Base-by-base conservation (phyloP, 2,888 invertebrate species). In the Amphipyra berbera region DNA sequence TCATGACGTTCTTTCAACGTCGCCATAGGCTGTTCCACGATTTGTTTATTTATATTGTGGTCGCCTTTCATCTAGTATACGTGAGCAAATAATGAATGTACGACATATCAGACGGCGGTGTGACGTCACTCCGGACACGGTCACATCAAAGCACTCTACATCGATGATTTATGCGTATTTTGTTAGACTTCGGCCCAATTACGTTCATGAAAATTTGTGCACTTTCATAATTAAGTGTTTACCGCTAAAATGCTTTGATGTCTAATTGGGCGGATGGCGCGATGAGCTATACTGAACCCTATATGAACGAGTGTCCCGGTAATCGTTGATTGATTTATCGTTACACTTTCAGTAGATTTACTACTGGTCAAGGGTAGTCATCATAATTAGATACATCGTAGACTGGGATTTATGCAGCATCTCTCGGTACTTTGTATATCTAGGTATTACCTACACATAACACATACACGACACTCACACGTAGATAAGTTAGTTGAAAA, bases 61-160 rank as follows among this genome's bases (percentile, higher is more conserved):
- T 83, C 87, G 89, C 91, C 93, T 94, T 94, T 94, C 94, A 94
- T 94, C 94, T 92, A 90, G 78, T 88, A 88, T 91, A 92, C 91
- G 93, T 94, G 93, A 92, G 91, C 88, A 91, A 94, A 94, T 94
- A 92, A 93, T 90, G 90, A 92, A 91, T 93, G 93, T 91, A 92
- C 82, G 89, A 91, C 92, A 90, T 91, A 91, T 90, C 88, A 88
- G 85, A 77, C 82, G 85, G 81, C 81, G 65, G 72, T 75, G 81
- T 85, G 93, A 93, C 94, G 93, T 93, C 93, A 92, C 82, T 76
- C 88, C 90, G 90, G 92, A 93, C 92, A 90, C 89, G 91, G 87
- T 73, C 86, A 94, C 93, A 90, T 94, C 94, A 94, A 94, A 94
- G 93, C 85, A 78, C 75, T 78, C 73, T 77, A 83, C 86, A 76